phyloP scores from a whole-genome alignment of 1,140 invertebrate genomes.

The Diachasmimorpha longicaudata region DNA sequence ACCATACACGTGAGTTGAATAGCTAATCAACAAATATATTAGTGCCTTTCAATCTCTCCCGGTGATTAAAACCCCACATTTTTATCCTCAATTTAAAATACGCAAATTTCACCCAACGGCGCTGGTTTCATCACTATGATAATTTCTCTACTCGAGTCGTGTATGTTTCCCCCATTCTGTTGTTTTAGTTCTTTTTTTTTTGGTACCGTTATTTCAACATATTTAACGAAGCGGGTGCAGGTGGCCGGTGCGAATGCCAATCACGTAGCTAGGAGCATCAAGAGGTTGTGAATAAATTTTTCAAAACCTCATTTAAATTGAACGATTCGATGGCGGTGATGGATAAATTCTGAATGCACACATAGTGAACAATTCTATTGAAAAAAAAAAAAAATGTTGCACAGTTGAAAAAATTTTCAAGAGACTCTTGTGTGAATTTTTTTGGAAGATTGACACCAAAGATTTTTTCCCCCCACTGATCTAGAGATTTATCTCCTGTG shows the following conservation, averaged over 20 bases:
- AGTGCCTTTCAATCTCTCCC: background rate
- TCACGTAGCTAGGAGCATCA: background rate
- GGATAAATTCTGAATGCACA: background rate
- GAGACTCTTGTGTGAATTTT: no score
- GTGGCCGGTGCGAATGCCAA: background rate
- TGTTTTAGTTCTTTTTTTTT: background rate
- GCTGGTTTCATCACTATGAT: background rate
- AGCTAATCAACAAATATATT: background rate
- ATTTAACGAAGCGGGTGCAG: background rate
- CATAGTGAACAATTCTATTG: background rate
- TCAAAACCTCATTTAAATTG: background rate
- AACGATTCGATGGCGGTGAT: background rate
- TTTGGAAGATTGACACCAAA: no score
- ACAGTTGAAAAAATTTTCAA: no score
- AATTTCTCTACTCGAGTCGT: background rate
- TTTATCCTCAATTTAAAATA: background rate
- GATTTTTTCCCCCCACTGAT: no score
- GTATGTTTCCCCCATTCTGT: background rate
- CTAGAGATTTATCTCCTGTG: no score
- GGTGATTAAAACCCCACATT: background rate
- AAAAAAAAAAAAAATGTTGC: no score
- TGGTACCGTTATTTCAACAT: slow-evolving; percentile 8
- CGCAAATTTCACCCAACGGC: background rate
- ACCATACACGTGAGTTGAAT: slow-evolving; percentile 66
- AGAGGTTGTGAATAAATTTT: background rate